These are phyloP conservation scores for Trachelus stipa DNA, from an alignment of 2,888 invertebrate species.

Conservation along the genomic window DNA sequence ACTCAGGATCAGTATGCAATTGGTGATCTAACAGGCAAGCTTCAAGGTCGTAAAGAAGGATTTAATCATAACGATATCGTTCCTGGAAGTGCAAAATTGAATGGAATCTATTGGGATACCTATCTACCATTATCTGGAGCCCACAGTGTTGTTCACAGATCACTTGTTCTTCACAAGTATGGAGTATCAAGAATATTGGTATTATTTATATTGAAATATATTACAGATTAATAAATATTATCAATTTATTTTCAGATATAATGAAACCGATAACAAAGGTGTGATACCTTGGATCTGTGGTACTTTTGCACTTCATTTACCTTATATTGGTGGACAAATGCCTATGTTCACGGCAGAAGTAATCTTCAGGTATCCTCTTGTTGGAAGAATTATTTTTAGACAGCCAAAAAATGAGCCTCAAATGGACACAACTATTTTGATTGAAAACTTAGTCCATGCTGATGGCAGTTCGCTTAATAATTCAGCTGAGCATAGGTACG, in stretches of 20 bases:
- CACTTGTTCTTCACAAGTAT: constrained; percentile 82
- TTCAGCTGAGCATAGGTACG: constrained; percentile 73
- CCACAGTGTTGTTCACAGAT: constrained; percentile 83
- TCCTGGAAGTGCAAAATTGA: constrained; percentile 79
- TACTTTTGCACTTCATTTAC: constrained; percentile 73
- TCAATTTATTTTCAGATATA: constrained; percentile 60
- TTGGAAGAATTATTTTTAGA: constrained; percentile 84
- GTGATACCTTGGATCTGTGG: constrained; percentile 74
- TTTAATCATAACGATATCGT: constrained; percentile 76
- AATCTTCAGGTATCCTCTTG: constrained; percentile 87
- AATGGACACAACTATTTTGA: constrained; percentile 86
- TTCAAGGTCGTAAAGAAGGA: constrained; percentile 78
- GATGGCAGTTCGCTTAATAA: constrained; percentile 85
- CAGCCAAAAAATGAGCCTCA: constrained; percentile 84
- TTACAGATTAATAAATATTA: neutral
- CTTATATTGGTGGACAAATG: constrained; percentile 76
- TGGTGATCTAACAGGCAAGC: constrained; percentile 91
- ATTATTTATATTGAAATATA: neutral
- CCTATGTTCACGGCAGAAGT: constrained; percentile 84
- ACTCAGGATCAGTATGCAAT: constrained; percentile 92
- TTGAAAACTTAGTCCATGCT: constrained; percentile 87
- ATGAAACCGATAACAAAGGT: constrained; percentile 67
- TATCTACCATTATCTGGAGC: constrained; percentile 86
- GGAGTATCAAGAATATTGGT: constrained; percentile 18
- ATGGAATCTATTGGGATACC: constrained; percentile 83